Conservation (phyloP, 2,888 invertebrate genomes). For the Acronicta aceris region DNA sequence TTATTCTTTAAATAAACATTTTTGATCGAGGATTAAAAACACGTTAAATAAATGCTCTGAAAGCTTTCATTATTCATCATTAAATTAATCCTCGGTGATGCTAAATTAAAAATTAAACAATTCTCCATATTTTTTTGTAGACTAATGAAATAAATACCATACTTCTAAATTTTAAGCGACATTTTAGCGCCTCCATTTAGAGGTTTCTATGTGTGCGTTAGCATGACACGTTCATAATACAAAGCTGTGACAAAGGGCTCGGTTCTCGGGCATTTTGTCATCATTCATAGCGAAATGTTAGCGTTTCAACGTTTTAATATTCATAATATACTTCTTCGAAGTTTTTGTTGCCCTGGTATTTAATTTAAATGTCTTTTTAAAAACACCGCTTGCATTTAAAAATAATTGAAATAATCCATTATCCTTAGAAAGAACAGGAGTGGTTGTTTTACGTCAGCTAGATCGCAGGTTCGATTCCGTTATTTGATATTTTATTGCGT, state of each 20-base stretch:
- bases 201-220: constrained; percentile 44
- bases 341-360: constrained; percentile 13
- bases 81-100: too few relatives aligned
- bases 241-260: constrained; percentile 47
- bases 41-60: too few relatives aligned
- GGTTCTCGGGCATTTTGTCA: constrained; percentile 55
- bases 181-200: constrained; percentile 53
- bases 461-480: constrained; percentile 13
- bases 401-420: not conserved
- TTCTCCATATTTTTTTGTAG: too few relatives aligned
- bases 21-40: too few relatives aligned
- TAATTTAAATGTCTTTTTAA: constrained; percentile 3
- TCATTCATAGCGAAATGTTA: constrained; percentile 40
- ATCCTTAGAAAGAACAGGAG: not conserved
- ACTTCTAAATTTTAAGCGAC: constrained; percentile 27
- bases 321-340: constrained; percentile 8
- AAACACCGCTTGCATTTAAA: not conserved
- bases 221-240: constrained; percentile 42
- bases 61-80: too few relatives aligned
- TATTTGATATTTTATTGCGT: constrained; percentile 7
- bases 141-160: too few relatives aligned
- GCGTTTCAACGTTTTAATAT: not conserved
- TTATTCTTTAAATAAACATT: too few relatives aligned
- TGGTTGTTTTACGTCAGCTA: not conserved
- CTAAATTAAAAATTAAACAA: too few relatives aligned